A percentile compares a stretch with the other conserved stretches of the same genome.
Conservation (phyloP, 2,888 invertebrate species). For the Venusia cambrica region DNA sequence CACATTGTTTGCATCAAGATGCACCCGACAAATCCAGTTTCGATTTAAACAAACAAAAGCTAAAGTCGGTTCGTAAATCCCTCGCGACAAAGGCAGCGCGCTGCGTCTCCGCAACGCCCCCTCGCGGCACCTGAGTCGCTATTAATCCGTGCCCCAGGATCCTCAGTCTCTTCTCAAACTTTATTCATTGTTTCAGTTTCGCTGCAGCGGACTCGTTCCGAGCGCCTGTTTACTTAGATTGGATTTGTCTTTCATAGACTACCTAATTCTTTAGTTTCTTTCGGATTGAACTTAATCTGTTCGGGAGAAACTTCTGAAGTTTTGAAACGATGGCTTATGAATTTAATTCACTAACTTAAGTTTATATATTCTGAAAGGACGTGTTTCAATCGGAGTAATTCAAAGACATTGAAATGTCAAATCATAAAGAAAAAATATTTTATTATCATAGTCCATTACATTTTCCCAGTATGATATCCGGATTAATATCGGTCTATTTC, state of each 20-base stretch:
- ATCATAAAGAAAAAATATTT: no score
- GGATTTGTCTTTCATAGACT: constrained; percentile 51
- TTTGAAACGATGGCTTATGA: constrained; percentile 22
- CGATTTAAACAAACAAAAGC: constrained; percentile 21
- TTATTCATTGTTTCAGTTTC: constrained; percentile 68
- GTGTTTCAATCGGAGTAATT: no score
- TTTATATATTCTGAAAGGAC: not conserved
- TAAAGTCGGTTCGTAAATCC: constrained; percentile 19
- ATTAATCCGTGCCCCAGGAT: constrained; percentile 40
- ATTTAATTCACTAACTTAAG: constrained; percentile 5
- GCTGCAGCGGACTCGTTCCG: constrained; percentile 43
- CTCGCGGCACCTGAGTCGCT: constrained; percentile 52
- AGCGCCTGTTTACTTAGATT: constrained; percentile 52
- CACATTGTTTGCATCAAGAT: constrained; percentile 11
- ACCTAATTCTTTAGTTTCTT: constrained; percentile 41
- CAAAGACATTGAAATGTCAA: no score
- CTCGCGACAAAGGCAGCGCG: constrained; percentile 36
- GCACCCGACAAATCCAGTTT: constrained; percentile 15
- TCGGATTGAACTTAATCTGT: constrained; percentile 32
- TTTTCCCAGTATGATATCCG: no score
- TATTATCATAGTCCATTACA: no score
- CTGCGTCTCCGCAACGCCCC: constrained; percentile 38
- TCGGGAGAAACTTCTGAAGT: constrained; percentile 25
- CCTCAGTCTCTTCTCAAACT: constrained; percentile 62
- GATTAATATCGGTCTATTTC: no score